Evolutionary conservation across 1,140 invertebrate species (phyloP), one percentile per base, ranked within the genome.

Genomic region (Trypoxylus dichotomus): DNA sequence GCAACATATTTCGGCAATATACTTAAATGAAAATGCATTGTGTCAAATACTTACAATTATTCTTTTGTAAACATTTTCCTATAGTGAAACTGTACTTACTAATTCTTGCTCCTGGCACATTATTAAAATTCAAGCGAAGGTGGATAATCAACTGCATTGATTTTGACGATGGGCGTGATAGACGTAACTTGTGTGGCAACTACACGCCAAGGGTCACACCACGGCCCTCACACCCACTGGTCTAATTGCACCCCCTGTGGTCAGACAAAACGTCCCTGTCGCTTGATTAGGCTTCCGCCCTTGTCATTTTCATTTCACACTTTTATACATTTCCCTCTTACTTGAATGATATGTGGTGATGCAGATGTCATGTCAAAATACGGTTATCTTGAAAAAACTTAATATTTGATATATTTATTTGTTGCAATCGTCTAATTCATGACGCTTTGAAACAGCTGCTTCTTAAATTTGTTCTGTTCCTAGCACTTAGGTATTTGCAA

Each of bases 241-340:
- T 29, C 73, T 74, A 78, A 78, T 78, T 78, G 77, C 27, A 75
- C 77, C 77, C 72, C 77, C 77, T 78, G 77, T 47, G 77, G 77
- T 78, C 73, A 75, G 73, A 42, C 41, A 54, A 41, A 54, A 75
- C 74, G 41, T 41, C 19, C 72, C 29, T 43, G 41, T 37, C 15
- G 72, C 37, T 74, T 43, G 47, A 54, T 74, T 54, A 37, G 41
- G 29, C 37, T 15, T 74, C 41, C 76, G 68, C 77, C 77, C 77
- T 60, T 78, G 72, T 75, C 72, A 78, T 74, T 77, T 73, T 74
- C 63, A 58, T 74, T 72, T 72, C 76, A 74, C 42, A 73, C 41
- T 47, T 75, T 58, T 47, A 54, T 42, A 29, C 74, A 11, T 29
- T 19, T 54, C 43, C 24, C 41, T 8, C 25, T 54, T 75, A 24